These are phyloP conservation scores for Dissostichus mawsoni DNA, from an alignment of 2,113 vertebrate genomes.

Conservation along the genomic window DNA sequence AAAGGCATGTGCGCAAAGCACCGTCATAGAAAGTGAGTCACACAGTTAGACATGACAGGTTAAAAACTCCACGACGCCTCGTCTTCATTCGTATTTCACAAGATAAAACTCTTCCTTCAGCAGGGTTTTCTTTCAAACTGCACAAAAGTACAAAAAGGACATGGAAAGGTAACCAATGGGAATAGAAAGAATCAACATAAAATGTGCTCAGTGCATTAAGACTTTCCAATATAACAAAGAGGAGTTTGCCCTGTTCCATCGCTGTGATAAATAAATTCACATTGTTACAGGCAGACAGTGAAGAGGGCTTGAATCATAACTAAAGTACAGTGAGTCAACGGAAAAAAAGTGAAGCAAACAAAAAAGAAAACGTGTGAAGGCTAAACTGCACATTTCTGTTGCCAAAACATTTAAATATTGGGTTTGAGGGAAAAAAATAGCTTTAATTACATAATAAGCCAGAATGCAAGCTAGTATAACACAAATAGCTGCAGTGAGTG, in stretches of 20 bases:
- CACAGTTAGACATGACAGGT: constrained; percentile 67
- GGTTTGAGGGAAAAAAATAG: neutral
- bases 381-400: constrained; percentile 35
- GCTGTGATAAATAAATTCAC: constrained; percentile 78
- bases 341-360: constrained; percentile 24
- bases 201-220: constrained; percentile 83
- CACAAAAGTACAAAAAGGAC: constrained; percentile 74
- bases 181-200: constrained; percentile 65
- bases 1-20: constrained; percentile 80
- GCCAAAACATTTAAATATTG: too few relatives aligned
- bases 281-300: constrained; percentile 80
- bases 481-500: constrained; percentile 1
- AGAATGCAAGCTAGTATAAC: constrained; percentile 16
- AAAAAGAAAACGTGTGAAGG: constrained; percentile 35
- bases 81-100: constrained; percentile 71
- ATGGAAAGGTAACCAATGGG: constrained; percentile 65
- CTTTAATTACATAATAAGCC: constrained; percentile 7
- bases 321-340: constrained; percentile 73
- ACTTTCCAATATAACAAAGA: constrained; percentile 69
- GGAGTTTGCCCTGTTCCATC: constrained; percentile 65
- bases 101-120: constrained; percentile 79
- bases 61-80: constrained; percentile 68
- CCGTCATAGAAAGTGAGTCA: constrained; percentile 76
- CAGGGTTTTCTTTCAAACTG: constrained; percentile 70
- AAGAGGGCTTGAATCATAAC: constrained; percentile 60